Percentiles rank a stretch among this genome's conserved stretches.
These are phyloP conservation scores for Heteronetta atricapilla DNA, from an alignment of 2,113 vertebrate species.

Conservation along the genomic window DNA sequence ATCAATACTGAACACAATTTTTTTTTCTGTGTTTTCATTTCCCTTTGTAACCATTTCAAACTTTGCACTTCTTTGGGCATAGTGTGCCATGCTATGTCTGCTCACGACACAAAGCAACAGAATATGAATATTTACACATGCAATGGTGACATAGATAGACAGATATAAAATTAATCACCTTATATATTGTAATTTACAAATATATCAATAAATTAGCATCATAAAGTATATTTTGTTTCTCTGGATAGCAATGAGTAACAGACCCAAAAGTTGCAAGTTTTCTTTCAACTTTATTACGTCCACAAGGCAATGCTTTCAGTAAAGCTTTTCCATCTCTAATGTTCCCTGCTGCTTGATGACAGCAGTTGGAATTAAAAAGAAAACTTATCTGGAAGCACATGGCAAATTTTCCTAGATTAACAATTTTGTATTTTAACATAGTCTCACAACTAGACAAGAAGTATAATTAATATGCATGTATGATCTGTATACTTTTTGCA, in stretches of 20 bases:
- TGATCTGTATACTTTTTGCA: neutral
- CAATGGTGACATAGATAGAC: neutral
- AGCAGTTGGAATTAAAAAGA: neutral
- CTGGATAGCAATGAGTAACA: neutral
- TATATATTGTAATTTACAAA: neutral
- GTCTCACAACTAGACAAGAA: neutral
- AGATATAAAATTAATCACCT: neutral
- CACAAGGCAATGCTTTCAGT: neutral
- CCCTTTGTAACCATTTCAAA: neutral
- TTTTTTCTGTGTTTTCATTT: neutral
- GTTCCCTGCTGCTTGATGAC: neutral
- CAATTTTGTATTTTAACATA: neutral
- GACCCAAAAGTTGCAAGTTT: constrained; percentile 7
- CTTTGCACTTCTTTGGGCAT: neutral
- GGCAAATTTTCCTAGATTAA: neutral
- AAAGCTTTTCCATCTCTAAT: neutral
- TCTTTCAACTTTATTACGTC: neutral
- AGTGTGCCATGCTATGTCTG: neutral
- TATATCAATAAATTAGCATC: neutral
- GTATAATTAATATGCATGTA: neutral
- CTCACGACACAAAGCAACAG: constrained; percentile 12
- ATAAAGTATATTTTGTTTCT: constrained; percentile 2
- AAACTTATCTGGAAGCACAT: neutral
- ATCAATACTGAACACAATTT: neutral
- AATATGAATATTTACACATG: neutral